Percentiles rank a stretch among this genome's conserved stretches.
Conservation (phyloP, 2,888 invertebrate genomes). For the Agrochola lota region DNA sequence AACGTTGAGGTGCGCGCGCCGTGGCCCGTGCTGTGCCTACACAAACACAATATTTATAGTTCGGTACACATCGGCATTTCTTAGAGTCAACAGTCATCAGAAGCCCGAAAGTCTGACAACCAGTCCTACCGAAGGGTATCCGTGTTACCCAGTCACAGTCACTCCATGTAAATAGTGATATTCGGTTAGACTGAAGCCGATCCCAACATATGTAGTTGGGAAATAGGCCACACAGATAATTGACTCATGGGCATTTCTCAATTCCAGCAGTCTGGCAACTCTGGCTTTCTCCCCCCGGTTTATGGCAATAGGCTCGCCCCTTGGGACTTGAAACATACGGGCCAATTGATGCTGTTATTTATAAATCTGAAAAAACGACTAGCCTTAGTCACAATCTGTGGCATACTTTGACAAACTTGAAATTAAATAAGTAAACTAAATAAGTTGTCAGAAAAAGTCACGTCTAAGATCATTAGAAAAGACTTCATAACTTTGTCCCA, state of each 20-base stretch:
- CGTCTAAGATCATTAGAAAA: too few species aligned
- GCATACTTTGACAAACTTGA: constrained; percentile 6
- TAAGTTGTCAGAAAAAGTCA: constrained; percentile 1
- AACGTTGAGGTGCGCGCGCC: too few species aligned
- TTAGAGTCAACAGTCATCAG: neutral
- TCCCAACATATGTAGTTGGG: neutral
- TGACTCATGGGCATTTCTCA: neutral
- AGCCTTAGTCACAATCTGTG: neutral
- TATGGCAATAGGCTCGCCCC: too few species aligned
- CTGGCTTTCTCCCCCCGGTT: too few species aligned
- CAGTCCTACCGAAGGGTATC: neutral
- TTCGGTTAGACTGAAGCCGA: neutral
- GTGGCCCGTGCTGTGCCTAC: too few species aligned
- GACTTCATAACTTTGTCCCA: neutral
- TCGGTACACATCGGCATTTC: too few species aligned
- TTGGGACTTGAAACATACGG: neutral
- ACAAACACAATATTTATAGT: too few species aligned
- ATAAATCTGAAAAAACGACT: neutral
- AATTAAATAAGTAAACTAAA: neutral
- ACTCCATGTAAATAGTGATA: neutral
- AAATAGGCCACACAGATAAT: neutral
- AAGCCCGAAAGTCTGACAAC: neutral
- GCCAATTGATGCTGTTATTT: too few species aligned
- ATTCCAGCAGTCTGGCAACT: too few species aligned
- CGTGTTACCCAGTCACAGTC: neutral